Base-by-base conservation (phyloP, 2,113 vertebrate species). In the Ageneiosus marmoratus region DNA sequence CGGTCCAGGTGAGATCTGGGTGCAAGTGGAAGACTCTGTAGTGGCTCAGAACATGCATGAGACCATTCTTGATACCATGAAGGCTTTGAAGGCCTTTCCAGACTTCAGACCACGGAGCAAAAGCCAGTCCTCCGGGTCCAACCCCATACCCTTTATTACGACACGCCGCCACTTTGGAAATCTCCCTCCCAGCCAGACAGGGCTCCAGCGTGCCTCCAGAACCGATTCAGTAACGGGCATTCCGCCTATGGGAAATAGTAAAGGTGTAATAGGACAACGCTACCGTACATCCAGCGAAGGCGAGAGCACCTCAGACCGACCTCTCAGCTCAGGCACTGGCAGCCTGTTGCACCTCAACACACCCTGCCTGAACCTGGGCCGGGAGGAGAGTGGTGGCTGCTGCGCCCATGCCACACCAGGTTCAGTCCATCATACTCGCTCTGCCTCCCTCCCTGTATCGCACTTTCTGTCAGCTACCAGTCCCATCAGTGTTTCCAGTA, bases 11-110 rank as follows among this genome's bases (percentile, higher is more conserved):
- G 98, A 99, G 92, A 95, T 99, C 81, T 99, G 98, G 98, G 98
- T 99, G 96, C 98, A 99, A 89, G 97, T 96, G 0, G 98, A 98
- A 87, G 98, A 99, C 92, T 94, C 95, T 0, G 98, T 99, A 89
- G 98, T 99, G 88, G 98, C 98, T 0, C 97, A 98, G 91, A 98
- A 97, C 92, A 99, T 99, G 90, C 98, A 99, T 20, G 98, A 99
- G 92, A 99, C 98, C 69, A 97, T 99, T 85, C 90, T 99, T 76
- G 97, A 98, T 88, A 97, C 97, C 41, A 99, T 99, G 98, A 97
- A 96, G 82, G 97, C 97, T 4, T 95, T 99, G 91, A 97, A 97
- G 89, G 98, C 98, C 91, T 94, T 97, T 62, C 96, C 95, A 0
- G 97, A 98, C 91, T 99, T 98, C 89, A 93, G 98, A 77, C 97